Evolutionary conservation across 1,140 invertebrate genomes (phyloP).

Genomic region (Teleopsis dalmanni): DNA sequence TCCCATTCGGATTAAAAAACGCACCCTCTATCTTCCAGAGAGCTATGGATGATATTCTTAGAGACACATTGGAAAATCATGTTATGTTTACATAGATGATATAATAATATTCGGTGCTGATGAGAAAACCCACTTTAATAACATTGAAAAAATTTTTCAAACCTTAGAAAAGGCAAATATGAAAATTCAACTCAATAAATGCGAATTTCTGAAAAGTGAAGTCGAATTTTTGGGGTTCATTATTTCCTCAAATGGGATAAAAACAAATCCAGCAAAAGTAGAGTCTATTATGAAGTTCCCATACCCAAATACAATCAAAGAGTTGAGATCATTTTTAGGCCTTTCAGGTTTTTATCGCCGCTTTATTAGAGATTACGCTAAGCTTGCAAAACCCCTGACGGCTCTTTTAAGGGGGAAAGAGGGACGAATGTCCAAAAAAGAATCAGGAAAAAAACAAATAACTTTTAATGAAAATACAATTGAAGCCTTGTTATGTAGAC

Average conservation of each 20-base stretch:
- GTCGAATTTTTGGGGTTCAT: neutral
- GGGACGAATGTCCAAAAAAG: neutral
- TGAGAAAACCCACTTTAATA: slow-evolving; percentile 9
- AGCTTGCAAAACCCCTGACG: slow-evolving; percentile 20
- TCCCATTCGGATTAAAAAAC: neutral
- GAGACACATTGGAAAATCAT: slow-evolving; percentile 14
- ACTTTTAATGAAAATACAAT: slow-evolving; percentile 9
- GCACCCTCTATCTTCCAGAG: neutral
- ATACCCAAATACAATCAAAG: neutral
- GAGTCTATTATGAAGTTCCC: neutral
- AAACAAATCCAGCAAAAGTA: neutral
- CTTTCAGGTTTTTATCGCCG: slow-evolving; percentile 21
- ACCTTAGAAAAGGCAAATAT: neutral
- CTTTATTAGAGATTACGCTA: slow-evolving; percentile 21
- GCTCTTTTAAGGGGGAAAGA: slow-evolving; percentile 3
- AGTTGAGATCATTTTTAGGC: neutral
- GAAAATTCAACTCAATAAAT: neutral
- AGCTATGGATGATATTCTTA: neutral
- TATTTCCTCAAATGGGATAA: neutral
- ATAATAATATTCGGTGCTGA: slow-evolving; percentile 16
- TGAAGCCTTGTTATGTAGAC: too few relatives aligned
- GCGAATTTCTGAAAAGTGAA: neutral
- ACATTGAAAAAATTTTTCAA: slow-evolving; percentile 2
- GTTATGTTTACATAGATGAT: slow-evolving; percentile 16
- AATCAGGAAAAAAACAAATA: neutral